Base-by-base conservation (phyloP, 2,113 vertebrate species). In the Orthonyx spaldingii region DNA sequence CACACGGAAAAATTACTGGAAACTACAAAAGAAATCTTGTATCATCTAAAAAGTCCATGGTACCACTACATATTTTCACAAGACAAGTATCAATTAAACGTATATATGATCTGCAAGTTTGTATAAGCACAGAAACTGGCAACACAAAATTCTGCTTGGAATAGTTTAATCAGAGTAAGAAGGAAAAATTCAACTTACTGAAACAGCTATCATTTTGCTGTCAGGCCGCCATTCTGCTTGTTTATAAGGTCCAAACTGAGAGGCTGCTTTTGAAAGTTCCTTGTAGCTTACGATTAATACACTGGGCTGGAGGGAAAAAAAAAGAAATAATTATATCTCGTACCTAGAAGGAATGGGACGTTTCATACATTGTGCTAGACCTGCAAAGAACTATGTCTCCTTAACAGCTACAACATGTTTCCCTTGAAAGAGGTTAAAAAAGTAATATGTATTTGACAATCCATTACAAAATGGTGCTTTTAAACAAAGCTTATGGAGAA, bases 261-360 rank as follows among this genome's bases (percentile, higher is more conserved):
- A 96, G 35, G 98, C 98, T 68, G 99, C 98, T 96, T 99, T 99
- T 77, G 97, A 96, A 44, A 98, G 98, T 96, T 99, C 99, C 72
- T 99, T 99, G 93, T 99, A 99, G 97, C 98, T 99, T 96, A 99
- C 98, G 2, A 99, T 99, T 98, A 99, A 98, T 87, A 99, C 99
- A 94, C 98, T 99, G 96, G 99, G 99, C 99, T 99, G 97, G n/a
- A 89, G 39, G 70, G n/a, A n/a, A 87, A 87, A 97, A 92, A 84
- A 44, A 4, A 50, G 6, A 26, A 88, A 85, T 11, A 74, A 71
- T 92, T 88, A 86, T 3, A 66, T 55, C 8, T 55, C 28, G 7
- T 26, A 60, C 27, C 16, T 63, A 78, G 22, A 84, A 74, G 15
- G 30, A 77, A 90, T 21, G 10, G 44, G 11, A 71, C n/a, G 11